These are phyloP conservation scores for Proisotoma minuta DNA, from an alignment of 2,888 invertebrate species.

Conservation along the genomic window DNA sequence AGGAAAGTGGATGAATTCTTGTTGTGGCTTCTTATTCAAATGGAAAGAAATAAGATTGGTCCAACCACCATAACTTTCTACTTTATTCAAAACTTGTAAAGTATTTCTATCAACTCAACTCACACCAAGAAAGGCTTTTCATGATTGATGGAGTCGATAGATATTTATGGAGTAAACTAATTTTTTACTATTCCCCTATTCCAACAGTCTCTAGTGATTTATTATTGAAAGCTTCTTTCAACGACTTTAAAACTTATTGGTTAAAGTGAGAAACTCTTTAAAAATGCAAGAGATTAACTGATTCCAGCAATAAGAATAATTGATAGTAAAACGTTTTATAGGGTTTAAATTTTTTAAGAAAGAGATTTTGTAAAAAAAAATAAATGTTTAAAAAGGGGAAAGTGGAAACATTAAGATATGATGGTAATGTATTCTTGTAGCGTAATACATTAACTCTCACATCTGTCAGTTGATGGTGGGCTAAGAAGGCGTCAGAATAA, in stretches of 20 bases:
- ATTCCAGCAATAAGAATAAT: too few species aligned
- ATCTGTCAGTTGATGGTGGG: background rate
- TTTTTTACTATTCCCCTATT: too few species aligned
- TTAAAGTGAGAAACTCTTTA: too few species aligned
- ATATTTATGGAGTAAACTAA: background rate
- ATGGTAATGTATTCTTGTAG: constrained; percentile 1
- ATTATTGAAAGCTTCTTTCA: too few species aligned
- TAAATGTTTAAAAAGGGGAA: background rate
- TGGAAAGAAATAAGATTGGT: background rate
- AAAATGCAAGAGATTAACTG: too few species aligned
- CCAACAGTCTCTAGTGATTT: too few species aligned
- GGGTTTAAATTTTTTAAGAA: too few species aligned
- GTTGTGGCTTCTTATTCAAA: background rate
- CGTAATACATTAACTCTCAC: constrained; percentile 27
- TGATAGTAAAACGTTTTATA: too few species aligned
- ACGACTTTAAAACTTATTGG: too few species aligned
- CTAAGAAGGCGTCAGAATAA: background rate
- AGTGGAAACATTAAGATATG: background rate
- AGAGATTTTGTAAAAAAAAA: background rate
- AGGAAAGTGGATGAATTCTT: background rate
- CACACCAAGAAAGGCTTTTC: background rate
- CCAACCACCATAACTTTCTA: background rate
- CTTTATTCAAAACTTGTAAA: constrained; percentile 3
- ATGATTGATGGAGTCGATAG: constrained; percentile 1
- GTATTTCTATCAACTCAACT: constrained; percentile 3